A percentile compares a stretch with the other conserved stretches of the same genome.
phyloP scores from a whole-genome alignment of 92 coral and sea anemone genomes.

The Siderastrea radians region DNA sequence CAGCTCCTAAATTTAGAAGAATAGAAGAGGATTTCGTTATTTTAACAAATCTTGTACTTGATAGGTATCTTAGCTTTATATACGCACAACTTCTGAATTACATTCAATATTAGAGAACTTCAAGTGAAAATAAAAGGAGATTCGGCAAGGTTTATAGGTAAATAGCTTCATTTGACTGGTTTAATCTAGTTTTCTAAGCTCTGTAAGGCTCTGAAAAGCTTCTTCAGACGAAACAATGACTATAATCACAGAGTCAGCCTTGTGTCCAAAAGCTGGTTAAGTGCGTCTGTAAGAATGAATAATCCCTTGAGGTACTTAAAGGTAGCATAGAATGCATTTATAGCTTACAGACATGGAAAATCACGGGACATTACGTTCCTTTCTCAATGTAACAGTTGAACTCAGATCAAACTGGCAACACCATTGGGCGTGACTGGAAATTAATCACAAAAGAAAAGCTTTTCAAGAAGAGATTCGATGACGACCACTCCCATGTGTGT shows the following conservation, averaged over 20 bases:
- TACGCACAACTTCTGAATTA: background rate
- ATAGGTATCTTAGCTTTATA: background rate
- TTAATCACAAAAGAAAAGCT: background rate
- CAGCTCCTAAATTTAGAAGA: background rate
- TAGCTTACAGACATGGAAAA: background rate
- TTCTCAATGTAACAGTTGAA: background rate
- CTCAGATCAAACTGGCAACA: background rate
- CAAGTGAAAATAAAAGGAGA: background rate
- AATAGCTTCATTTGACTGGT: background rate
- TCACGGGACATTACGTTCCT: background rate
- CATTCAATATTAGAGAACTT: background rate
- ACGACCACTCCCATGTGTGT: slow-evolving; percentile 21
- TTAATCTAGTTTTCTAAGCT: background rate
- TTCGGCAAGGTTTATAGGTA: background rate
- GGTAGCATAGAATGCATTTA: background rate
- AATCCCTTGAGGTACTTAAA: slow-evolving; percentile 24
- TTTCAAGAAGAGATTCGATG: background rate
- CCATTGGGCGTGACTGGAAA: slow-evolving; percentile 13
- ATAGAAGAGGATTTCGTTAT: background rate
- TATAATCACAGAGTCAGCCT: background rate
- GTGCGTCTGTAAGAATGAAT: slow-evolving; percentile 21
- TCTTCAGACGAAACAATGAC: background rate
- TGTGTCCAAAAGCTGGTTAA: slow-evolving; percentile 23
- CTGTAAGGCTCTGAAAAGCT: slow-evolving; percentile 1
- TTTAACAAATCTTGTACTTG: slow-evolving; percentile 25